Base-by-base conservation (phyloP, 30 jellyfish, hydroid and myxozoan species). In the Cassiopea xamachana region DNA sequence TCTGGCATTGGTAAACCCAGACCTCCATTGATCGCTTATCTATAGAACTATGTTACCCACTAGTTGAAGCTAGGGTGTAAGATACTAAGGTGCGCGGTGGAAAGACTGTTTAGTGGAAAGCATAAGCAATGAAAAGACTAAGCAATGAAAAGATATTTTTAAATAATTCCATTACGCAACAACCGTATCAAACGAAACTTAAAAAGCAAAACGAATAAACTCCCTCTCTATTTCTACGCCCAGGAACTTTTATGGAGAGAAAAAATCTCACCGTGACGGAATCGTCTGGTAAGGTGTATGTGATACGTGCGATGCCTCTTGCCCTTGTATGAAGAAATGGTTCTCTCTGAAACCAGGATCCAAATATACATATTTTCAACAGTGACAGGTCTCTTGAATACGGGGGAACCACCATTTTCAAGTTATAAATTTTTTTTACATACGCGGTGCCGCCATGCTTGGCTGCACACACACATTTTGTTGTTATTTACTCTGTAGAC, bases 321-420 rank as follows among this genome's bases (percentile, higher is more conserved):
- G 77, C 89, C 94, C 60, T 87, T 64, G 80, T 62, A 75, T 64
- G 81, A 87, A 59, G 94, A 77, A 88, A 78, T 88, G 95, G 82
- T 67, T 78, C 90, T 79, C 79, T 70, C 86, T 78, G 95, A 88
- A 79, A 88, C 95, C 95, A 88, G 75, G 46, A 79, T 88, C 80
- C 95, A 88, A 88, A 88, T 88, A 88, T 88, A 88, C 95, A 88
- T 79, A 78, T 77, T 87, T 87, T 87, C 94, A 87, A 87, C 79
- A 88, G 67, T 88, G 79, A 78, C 86, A 88, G 95, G 87, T 79
- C 95, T 61, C 90, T 88, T 82, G 90, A 88, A 48, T 79, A 67
- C 80, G 90, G 87, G 39, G 90, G 82, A 46, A 73, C 90, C 95
- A 80, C 95, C 90, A 88, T 88, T 72, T 87, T 82, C 84, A 88